Evolutionary conservation across 2,113 vertebrate genomes (phyloP), one percentile per base, ranked within the genome.

Genomic region (Aptenodytes patagonicus): DNA sequence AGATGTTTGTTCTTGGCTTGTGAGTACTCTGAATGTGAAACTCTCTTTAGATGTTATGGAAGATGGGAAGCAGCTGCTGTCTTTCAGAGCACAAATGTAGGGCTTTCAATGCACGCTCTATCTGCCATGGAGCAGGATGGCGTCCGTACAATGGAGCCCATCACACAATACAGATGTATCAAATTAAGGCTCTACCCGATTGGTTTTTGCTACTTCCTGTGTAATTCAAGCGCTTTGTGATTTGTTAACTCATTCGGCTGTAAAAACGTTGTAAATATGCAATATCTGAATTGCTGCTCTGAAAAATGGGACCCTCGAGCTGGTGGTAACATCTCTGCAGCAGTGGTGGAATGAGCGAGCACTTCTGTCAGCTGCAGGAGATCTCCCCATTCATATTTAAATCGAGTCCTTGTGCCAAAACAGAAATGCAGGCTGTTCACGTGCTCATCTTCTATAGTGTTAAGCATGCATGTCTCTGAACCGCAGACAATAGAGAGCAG

Each of bases 341-440:
- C 93, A 47, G 84, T 28, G 94, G 77, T 78, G 69, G 87, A 86
- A 92, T 54, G 92, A 95, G 91, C 62, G 89, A 92, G 89, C 95
- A 38, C 76, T 96, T 92, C 76, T 92, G 95, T 91, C 92, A 97
- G 97, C 96, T 97, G 97, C 82, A 44, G 86, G 90, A 96, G 91
- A 86, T 73, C 61, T 96, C 73, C 62, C 83, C 60, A 97, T 97
- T 97, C 90, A 79, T 93, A 94, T 97, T 97, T 79, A 97, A 97
- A 97, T 97, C 49, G 34, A 28, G 16, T 66, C 38, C 83, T 32
- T 65, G 32, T 87, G 95, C 86, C 91, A 94, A 82, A 84, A 65
- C 71, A 49, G 80, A 93, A 61, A 68, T 26, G 55, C 88, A 87
- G 42, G 17, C 61, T 68, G 77, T 62, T 95, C 85, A 36, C 22